Percentiles rank a stretch among this genome's conserved stretches.
phyloP scores from a whole-genome alignment of 2,888 invertebrate species.

The Melipona beecheii region DNA sequence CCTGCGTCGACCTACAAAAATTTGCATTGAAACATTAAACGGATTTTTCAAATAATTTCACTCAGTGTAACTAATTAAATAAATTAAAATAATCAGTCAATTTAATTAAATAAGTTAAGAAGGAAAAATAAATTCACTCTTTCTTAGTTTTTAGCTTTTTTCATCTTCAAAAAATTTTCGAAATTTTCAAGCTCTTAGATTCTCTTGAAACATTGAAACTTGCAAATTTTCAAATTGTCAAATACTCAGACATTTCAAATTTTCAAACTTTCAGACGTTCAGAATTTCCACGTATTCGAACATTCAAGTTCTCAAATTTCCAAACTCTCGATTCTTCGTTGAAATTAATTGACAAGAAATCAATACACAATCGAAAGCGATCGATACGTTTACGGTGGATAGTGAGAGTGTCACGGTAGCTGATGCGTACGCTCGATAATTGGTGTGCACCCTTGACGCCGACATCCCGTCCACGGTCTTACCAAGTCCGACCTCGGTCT shows the following conservation, averaged over 20 bases:
- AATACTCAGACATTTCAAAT: neutral
- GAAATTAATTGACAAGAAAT: no score
- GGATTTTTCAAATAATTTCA: neutral
- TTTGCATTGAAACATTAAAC: no score
- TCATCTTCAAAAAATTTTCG: neutral
- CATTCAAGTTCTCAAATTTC: neutral
- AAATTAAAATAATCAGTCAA: no score
- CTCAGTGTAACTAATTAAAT: neutral
- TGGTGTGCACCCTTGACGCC: slow-evolving; percentile 51
- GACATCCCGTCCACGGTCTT: slow-evolving; percentile 38
- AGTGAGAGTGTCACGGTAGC: neutral
- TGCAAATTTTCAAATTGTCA: neutral
- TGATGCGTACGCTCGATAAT: slow-evolving; percentile 46
- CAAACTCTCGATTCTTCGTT: neutral
- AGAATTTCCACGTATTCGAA: no score
- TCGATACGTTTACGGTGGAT: neutral
- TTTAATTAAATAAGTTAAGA: no score
- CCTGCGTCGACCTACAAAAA: neutral
- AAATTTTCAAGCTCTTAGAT: neutral
- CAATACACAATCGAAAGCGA: neutral
- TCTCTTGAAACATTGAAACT: neutral
- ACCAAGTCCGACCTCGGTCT: slow-evolving; percentile 74
- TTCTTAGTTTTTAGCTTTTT: no score
- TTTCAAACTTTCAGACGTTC: neutral
- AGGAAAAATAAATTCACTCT: no score